Base-by-base conservation (phyloP, 2,113 vertebrate species). In the Gobius niger region DNA sequence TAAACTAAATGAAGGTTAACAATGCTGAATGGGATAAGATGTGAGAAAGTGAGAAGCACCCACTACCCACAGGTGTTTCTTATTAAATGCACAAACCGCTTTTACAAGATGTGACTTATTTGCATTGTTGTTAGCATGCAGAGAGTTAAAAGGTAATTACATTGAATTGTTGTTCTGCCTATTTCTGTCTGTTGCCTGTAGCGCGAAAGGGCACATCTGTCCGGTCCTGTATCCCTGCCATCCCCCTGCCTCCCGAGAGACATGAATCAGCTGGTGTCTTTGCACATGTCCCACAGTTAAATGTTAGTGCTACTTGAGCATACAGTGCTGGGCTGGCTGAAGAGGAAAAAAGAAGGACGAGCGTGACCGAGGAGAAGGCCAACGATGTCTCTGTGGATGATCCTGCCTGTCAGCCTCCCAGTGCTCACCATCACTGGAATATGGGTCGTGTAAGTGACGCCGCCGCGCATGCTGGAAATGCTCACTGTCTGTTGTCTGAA, bases 371-470 rank as follows among this genome's bases (percentile, higher is more conserved):
- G 60, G 62, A 68, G 64, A 16, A 42, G 63, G 70, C 56, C 77
- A 87, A 92, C 84, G 73, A 95, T 94, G 95, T 93, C 93, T 75
- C 87, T 92, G 47, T 95, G 94, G 94, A 90, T 89, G 78, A 90
- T 95, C 74, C 89, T 96, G 82, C 95, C 95, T 41, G 73, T 94
- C 81, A 93, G 93, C 73, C 92, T 95, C 51, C 93, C 95, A 16
- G 94, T 92, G 72, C 88, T 96, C 76, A 95, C 94, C 87, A 95
- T 96, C 91, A 93, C 93, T 65, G 95, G 95, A 76, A 95, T 95
- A 88, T 95, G 95, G 95, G 93, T 96, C 69, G 95, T 96, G 95
- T 96, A 89, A 95, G 95, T 95, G 59, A 41, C 11, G 9, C 24
- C 24, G 24, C 24, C 24, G 5, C 24, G 24, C 24, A 34, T 34